These are phyloP conservation scores for Phengaris arion DNA, from an alignment of 2,888 invertebrate genomes.

Conservation along the genomic window DNA sequence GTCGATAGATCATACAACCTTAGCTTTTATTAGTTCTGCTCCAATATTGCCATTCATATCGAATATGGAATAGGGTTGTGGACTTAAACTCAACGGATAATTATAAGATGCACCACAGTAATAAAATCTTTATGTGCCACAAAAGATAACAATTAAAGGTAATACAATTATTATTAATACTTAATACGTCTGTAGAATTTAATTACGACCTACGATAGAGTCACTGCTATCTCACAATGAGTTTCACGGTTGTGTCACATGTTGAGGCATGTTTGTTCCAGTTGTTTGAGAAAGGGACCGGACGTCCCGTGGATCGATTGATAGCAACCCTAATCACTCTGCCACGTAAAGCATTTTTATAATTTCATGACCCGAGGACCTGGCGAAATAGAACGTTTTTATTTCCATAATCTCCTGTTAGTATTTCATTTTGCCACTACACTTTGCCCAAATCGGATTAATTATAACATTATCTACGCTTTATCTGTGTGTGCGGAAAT, in stretches of 20 bases:
- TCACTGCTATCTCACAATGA: not conserved
- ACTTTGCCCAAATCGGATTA: not conserved
- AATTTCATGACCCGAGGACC: not conserved
- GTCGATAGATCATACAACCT: not conserved
- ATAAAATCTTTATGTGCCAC: slow-evolving; percentile 1
- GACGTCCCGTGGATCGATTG: slow-evolving; percentile 2
- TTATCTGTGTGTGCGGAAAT: not conserved
- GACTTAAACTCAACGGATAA: not conserved
- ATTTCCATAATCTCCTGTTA: not conserved
- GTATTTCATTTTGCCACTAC: not conserved
- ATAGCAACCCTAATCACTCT: slow-evolving; percentile 22
- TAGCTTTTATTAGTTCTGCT: not conserved
- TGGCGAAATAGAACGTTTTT: not conserved
- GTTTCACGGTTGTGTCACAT: not conserved
- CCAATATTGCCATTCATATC: not conserved
- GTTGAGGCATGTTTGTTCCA: not conserved
- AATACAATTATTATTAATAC: not conserved
- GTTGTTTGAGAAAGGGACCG: slow-evolving; percentile 4
- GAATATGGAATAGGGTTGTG: not conserved
- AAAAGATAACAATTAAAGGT: not conserved
- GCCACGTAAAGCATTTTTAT: not conserved
- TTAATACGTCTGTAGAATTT: too few species aligned
- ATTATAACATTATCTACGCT: not conserved
- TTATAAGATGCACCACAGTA: not conserved
- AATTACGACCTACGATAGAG: not conserved